A percentile compares a stretch with the other conserved stretches of the same genome.
These are phyloP conservation scores for Dysmachus trigonus DNA, from an alignment of 2,888 invertebrate genomes.

Conservation along the genomic window DNA sequence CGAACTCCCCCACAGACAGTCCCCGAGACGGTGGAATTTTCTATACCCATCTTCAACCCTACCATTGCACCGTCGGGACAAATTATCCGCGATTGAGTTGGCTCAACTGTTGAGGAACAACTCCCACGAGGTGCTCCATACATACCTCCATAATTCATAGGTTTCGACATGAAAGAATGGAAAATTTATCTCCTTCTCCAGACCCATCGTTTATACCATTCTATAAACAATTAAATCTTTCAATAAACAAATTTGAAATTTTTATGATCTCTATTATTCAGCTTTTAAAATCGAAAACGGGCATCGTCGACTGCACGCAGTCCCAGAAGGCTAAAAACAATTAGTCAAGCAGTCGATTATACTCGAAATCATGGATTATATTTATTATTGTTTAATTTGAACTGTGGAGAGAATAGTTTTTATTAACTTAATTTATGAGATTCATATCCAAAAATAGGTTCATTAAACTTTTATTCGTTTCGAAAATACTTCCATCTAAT, in stretches of 20 bases:
- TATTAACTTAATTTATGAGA: not conserved
- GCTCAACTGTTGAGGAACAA: not conserved
- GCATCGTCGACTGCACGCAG: not conserved
- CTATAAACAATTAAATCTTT: not conserved
- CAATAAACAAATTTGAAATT: constrained; percentile 8
- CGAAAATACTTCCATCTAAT: not conserved
- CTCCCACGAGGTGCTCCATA: not conserved
- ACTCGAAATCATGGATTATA: not conserved
- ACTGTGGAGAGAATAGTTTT: not conserved
- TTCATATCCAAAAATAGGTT: not conserved
- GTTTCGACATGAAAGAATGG: not conserved
- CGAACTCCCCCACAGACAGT: not conserved
- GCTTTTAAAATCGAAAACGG: not conserved
- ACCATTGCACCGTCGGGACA: not conserved
- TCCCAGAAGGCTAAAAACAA: not conserved
- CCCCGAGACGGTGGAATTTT: not conserved
- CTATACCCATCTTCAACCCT: not conserved
- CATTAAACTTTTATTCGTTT: not conserved
- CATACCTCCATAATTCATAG: not conserved
- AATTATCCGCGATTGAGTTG: not conserved
- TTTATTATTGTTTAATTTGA: not conserved
- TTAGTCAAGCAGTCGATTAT: not conserved
- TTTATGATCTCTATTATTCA: constrained; percentile 14
- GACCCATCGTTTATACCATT: not conserved
- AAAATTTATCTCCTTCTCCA: not conserved